phyloP scores from a whole-genome alignment of 2,888 invertebrate genomes.

The Fissipunctia ypsillon region DNA sequence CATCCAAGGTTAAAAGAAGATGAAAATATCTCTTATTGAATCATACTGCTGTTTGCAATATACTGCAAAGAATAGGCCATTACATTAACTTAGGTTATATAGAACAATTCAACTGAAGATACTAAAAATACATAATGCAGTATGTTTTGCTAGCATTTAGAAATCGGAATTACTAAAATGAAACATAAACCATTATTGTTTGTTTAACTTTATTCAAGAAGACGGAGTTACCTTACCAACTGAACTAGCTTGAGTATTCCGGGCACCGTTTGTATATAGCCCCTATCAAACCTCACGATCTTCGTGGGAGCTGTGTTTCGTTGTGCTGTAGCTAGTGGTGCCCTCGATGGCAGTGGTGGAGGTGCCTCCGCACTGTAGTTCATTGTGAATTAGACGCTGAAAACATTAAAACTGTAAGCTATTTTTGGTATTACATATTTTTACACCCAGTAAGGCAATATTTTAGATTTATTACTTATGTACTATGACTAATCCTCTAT shows the following conservation, averaged over 20 bases:
- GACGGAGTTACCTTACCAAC: constrained; percentile 91
- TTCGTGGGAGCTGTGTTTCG: constrained; percentile 84
- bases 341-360: constrained; percentile 32
- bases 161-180: not conserved
- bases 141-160: not conserved
- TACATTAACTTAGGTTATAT: not conserved
- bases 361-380: constrained; percentile 72
- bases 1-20: not conserved
- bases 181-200: not conserved
- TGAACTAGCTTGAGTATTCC: constrained; percentile 94
- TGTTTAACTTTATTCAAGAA: not conserved
- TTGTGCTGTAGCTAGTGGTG: constrained; percentile 4
- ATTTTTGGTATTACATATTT: too few species aligned
- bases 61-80: not conserved
- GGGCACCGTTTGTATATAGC: constrained; percentile 92
- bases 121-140: too few species aligned
- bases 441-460: not conserved
- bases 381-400: constrained; percentile 48
- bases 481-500: not conserved
- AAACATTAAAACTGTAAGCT: constrained; percentile 19
- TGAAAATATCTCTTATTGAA: not conserved
- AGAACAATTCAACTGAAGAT: not conserved
- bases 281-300: constrained; percentile 93
- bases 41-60: not conserved
- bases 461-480: not conserved